phyloP scores from a whole-genome alignment of 2,888 invertebrate species.

The Heliconius erato region DNA sequence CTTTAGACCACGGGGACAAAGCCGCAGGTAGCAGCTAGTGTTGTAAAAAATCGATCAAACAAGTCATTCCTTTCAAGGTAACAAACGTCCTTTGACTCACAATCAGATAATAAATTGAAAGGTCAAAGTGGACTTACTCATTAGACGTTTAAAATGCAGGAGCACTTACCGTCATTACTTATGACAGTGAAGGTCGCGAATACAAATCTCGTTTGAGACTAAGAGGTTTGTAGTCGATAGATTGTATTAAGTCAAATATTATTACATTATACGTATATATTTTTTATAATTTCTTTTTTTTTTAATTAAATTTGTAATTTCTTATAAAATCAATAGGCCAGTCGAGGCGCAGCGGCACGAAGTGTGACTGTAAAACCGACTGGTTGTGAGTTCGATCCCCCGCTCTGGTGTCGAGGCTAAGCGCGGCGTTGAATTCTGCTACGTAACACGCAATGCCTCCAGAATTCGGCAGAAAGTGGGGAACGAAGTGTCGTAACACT shows the following conservation, averaged over 20 bases:
- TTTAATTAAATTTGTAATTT: no score
- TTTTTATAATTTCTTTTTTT: neutral
- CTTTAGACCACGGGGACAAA: no score
- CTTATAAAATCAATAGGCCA: no score
- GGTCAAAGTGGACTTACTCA: conserved; percentile 14
- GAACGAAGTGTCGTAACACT: no score
- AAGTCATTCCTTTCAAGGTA: neutral
- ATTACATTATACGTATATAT: neutral
- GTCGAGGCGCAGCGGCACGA: no score
- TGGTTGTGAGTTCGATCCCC: no score
- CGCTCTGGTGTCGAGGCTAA: no score
- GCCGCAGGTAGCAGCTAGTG: neutral
- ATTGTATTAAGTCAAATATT: neutral
- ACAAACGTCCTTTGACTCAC: neutral
- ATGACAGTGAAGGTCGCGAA: neutral
- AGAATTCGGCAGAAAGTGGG: no score
- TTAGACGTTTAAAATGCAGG: neutral
- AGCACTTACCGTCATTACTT: conserved; percentile 1
- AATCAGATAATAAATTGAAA: conserved; percentile 1
- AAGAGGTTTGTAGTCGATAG: neutral
- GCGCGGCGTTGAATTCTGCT: no score
- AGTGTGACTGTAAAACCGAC: no score
- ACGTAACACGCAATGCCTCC: no score
- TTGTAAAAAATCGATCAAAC: neutral
- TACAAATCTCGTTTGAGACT: neutral